phyloP scores from a whole-genome alignment of 35 echinoderm and acorn worm species.

The Stichopus chloronotus region DNA sequence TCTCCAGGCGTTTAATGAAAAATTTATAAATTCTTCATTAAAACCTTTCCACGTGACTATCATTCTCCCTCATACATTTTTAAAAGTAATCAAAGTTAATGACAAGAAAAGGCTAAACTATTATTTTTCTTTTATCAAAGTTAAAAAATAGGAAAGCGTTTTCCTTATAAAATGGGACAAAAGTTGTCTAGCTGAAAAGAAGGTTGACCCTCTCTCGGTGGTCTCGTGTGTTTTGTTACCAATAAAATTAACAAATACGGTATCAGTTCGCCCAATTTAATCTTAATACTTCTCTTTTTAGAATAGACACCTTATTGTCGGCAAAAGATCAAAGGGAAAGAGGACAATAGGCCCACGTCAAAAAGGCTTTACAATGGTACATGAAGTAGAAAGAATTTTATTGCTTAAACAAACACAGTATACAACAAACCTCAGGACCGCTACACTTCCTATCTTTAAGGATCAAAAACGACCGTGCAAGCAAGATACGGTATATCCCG shows the following conservation, averaged over 20 bases:
- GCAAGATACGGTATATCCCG: neutral
- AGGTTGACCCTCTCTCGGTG: conserved; percentile 46
- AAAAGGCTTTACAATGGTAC: conserved; percentile 34
- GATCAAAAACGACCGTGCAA: too few relatives aligned
- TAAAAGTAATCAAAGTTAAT: too few relatives aligned
- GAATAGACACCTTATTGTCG: conserved; percentile 51
- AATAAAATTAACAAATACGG: conserved; percentile 45
- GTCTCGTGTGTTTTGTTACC: conserved; percentile 37
- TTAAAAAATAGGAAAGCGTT: neutral
- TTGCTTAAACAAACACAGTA: conserved; percentile 37
- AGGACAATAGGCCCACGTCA: conserved; percentile 36
- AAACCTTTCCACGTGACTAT: too few relatives aligned
- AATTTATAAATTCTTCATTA: too few relatives aligned
- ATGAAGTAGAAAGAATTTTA: conserved; percentile 49
- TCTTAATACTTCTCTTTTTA: conserved; percentile 14
- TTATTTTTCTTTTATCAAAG: too few relatives aligned
- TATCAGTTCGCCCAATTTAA: conserved; percentile 43
- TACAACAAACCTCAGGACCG: neutral
- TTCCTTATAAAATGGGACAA: neutral
- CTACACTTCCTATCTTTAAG: neutral
- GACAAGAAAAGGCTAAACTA: too few relatives aligned
- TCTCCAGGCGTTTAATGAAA: too few relatives aligned
- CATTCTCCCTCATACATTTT: too few relatives aligned
- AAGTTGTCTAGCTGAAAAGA: neutral
- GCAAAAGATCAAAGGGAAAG: conserved; percentile 38